Conservation (phyloP, 2,113 vertebrate species). For the Bombycilla garrulus region DNA sequence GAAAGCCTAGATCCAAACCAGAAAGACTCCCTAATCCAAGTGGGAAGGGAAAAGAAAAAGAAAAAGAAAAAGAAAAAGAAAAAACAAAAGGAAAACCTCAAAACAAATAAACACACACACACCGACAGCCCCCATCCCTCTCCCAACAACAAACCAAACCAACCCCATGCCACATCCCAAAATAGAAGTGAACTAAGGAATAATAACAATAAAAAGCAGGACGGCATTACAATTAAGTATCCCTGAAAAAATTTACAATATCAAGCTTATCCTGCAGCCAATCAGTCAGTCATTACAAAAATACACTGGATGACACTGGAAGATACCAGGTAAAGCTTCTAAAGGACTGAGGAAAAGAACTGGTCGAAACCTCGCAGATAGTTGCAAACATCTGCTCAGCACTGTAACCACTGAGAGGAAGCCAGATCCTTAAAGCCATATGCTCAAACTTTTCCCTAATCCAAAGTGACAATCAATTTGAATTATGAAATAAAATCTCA, state of each 20-base stretch:
- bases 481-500: not conserved
- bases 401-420: not conserved
- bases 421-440: constrained; percentile 19
- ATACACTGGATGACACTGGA: not conserved
- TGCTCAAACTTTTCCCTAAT: constrained; percentile 15
- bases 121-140: not conserved
- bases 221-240: not conserved
- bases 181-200: not conserved
- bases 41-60: not conserved
- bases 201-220: not conserved
- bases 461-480: constrained; percentile 26
- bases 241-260: not conserved
- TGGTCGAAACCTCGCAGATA: not conserved
- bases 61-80: not conserved
- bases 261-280: not conserved
- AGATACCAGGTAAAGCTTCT: not conserved
- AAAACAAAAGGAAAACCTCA: not conserved
- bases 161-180: not conserved
- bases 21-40: not conserved
- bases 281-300: not conserved
- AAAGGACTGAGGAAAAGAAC: not conserved
- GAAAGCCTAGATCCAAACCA: not conserved
- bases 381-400: not conserved
- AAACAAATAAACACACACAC: not conserved
- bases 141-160: not conserved